Evolutionary conservation across 2,888 invertebrate genomes (phyloP).

Genomic region (Cancer borealis): DNA sequence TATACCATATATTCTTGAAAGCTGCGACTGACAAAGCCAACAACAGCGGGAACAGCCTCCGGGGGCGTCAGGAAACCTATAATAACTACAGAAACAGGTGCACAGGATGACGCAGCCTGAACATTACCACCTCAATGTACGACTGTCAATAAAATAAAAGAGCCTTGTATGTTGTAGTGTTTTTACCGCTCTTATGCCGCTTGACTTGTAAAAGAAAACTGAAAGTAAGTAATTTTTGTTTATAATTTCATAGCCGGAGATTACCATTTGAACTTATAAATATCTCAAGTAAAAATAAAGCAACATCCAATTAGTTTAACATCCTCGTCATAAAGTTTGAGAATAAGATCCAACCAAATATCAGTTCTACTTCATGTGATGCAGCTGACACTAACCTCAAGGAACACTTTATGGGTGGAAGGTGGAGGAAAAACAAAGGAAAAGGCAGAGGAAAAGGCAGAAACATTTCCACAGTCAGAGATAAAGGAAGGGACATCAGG

Average conservation of each 20-base stretch:
- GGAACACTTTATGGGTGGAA: no score
- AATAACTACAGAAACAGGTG: neutral
- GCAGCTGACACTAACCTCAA: no score
- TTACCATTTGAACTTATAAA: neutral
- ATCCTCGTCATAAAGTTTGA: neutral
- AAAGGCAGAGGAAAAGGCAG: neutral
- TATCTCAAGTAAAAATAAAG: neutral
- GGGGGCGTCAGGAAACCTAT: neutral
- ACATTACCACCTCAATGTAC: neutral
- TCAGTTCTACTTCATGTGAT: neutral
- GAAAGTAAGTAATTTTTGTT: neutral
- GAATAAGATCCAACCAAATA: neutral
- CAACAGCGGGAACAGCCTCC: neutral
- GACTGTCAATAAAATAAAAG: neutral
- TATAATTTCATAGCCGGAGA: neutral
- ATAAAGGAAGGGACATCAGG: neutral
- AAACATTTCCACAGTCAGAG: neutral
- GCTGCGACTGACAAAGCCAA: neutral
- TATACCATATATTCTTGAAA: neutral
- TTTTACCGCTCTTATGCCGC: neutral
- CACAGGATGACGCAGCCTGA: neutral
- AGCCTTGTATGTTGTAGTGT: neutral
- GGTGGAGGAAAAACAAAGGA: neutral
- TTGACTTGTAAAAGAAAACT: neutral
- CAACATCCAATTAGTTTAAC: neutral